Percentiles rank a stretch among this genome's conserved stretches.
These are phyloP conservation scores for Proterorhinus semilunaris DNA, from an alignment of 2,113 vertebrate genomes.

Conservation along the genomic window DNA sequence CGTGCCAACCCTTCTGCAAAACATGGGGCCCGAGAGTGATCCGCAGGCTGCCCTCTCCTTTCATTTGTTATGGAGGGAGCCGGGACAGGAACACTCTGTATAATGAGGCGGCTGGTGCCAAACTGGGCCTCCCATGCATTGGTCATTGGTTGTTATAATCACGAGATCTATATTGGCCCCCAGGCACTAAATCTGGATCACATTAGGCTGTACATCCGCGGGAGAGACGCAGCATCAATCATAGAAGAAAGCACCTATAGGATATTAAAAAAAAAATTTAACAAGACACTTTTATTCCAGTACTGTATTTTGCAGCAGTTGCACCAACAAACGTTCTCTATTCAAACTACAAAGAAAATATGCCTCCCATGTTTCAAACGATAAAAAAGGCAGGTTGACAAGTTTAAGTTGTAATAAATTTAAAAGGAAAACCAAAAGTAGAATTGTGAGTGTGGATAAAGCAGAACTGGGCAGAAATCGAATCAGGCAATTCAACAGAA, in stretches of 20 bases:
- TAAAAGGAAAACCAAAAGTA: no score
- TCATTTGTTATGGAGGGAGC: slow-evolving; percentile 59
- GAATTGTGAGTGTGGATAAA: no score
- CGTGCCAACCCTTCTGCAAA: slow-evolving; percentile 57
- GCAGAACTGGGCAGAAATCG: no score
- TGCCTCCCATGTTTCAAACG: no score
- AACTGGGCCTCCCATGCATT: slow-evolving; percentile 67
- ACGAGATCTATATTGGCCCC: slow-evolving; percentile 66
- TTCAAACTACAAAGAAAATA: no score
- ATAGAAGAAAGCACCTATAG: neutral
- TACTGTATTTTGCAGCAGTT: no score
- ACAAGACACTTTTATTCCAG: no score
- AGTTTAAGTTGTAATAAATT: no score
- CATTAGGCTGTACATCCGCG: slow-evolving; percentile 51
- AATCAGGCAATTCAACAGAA: no score
- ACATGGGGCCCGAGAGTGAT: slow-evolving; percentile 45
- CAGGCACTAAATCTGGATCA: slow-evolving; percentile 60
- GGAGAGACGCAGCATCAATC: slow-evolving; percentile 34
- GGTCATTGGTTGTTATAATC: slow-evolving; percentile 71
- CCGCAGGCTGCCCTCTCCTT: slow-evolving; percentile 52
- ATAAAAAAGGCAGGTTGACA: no score
- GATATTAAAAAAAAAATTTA: no score
- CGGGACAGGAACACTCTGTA: slow-evolving; percentile 20
- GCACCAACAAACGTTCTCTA: no score
- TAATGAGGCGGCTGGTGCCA: slow-evolving; percentile 49